Base-by-base conservation (phyloP, 2,888 invertebrate species). In the Beris morrisii region DNA sequence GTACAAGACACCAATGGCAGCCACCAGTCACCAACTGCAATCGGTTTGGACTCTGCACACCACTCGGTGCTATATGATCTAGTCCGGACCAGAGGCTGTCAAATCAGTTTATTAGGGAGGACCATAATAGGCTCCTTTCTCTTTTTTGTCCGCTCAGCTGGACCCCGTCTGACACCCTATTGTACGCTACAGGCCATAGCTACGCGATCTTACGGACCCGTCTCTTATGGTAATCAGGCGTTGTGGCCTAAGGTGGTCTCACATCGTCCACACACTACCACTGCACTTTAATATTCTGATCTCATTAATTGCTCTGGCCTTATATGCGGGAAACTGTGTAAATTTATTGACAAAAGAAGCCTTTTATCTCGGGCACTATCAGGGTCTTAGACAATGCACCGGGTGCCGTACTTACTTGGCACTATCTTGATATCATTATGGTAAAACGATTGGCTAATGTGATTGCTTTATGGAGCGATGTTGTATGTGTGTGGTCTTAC, bases 81-180 rank as follows among this genome's bases (percentile, higher is more conserved):
- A 9, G 38, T 38, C 38, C 9, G 38, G 38, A 38, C 38, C 38
- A 38, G 38, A 30, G 13, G 43, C 61, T 61, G 61, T 61, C 61
- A 61, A 61, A 61, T 61, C 61, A 61, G 61, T 61, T 61, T 61
- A 61, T 61, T 61, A 61, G 61, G 61, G 52, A 61, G 61, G 61
- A 61, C 61, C 61, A 61, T 61, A 61, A 61, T 61, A 50, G 61
- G 61, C 52, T 61, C 61, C 61, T 61, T 61, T 61, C 61, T 61
- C 61, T 61, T 61, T 61, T 61, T 52, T 50, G 52, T 61, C n/a
- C 61, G 31, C 38, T 50, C 38, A 22, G 31, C 13, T 52, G 61
- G 46, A 61, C 61, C 50, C 15, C 15, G 50, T 50, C 50, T 50
- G 52, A 61, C 61, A 52, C 52, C 38, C 52, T 43, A 61, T 61